phyloP scores from a whole-genome alignment of 2,113 vertebrate species.

The Hyla sarda region DNA sequence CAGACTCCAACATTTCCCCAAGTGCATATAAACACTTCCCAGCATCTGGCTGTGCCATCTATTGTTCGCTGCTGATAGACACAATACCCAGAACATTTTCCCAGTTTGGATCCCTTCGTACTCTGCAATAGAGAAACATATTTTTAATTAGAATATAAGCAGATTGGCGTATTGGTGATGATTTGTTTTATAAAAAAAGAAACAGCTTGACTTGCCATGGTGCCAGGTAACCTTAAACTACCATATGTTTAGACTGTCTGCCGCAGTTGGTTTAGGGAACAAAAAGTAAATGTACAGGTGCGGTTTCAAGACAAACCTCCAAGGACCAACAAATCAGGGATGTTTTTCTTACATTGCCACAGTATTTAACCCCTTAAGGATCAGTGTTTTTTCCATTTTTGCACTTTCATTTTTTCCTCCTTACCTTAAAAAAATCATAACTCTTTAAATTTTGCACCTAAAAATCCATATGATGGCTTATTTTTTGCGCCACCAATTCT shows the following conservation, averaged over 20 bases:
- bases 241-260: constrained; percentile 30
- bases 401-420: too few relatives aligned
- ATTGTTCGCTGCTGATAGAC: constrained; percentile 8
- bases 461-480: too few relatives aligned
- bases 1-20: too few relatives aligned
- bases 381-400: too few relatives aligned
- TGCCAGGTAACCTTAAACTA: constrained; percentile 34
- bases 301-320: neutral
- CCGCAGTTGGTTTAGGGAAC: neutral
- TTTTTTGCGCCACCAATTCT: too few relatives aligned
- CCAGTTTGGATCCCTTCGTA: constrained; percentile 7
- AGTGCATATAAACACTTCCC: constrained; percentile 10
- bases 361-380: too few relatives aligned
- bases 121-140: constrained; percentile 19
- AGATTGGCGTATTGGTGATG: constrained; percentile 32
- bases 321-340: neutral
- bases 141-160: constrained; percentile 36
- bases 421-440: too few relatives aligned
- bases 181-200: constrained; percentile 43
- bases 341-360: neutral
- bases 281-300: neutral
- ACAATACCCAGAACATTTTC: constrained; percentile 18
- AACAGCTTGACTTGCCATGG: constrained; percentile 38
- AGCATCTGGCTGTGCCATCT: constrained; percentile 1
- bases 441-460: too few relatives aligned